phyloP scores from a whole-genome alignment of 2,888 invertebrate species.

The Cephalotes varians region DNA sequence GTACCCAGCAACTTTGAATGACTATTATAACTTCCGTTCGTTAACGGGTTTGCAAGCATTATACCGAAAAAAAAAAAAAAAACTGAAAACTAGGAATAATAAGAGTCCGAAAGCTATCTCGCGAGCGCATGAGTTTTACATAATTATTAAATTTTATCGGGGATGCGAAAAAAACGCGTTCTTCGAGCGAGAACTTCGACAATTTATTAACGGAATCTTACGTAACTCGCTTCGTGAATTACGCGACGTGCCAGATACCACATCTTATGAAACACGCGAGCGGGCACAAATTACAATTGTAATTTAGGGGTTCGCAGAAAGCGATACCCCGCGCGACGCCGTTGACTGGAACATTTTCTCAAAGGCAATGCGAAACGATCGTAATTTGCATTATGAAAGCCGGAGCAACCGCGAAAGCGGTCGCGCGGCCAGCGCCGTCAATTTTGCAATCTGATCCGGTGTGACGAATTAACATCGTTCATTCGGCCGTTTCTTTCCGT shows the following conservation, averaged over 20 bases:
- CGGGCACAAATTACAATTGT: slow-evolving; percentile 45
- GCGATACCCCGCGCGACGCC: slow-evolving; percentile 17
- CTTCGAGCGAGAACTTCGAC: background rate
- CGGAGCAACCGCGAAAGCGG: slow-evolving; percentile 25
- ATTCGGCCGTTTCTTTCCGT: background rate
- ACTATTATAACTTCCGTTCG: slow-evolving; percentile 26
- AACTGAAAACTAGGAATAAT: background rate
- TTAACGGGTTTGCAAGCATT: background rate
- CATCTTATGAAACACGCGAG: slow-evolving; percentile 31
- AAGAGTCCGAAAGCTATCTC: background rate
- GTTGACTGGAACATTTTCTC: slow-evolving; percentile 42
- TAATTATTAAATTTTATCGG: slow-evolving; percentile 18
- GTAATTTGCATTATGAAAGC: slow-evolving; percentile 57
- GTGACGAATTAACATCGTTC: slow-evolving; percentile 43
- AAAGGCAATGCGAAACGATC: slow-evolving; percentile 46
- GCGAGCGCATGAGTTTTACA: background rate
- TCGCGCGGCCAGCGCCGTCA: slow-evolving; percentile 31
- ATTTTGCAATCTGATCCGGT: slow-evolving; percentile 33
- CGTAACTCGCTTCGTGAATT: slow-evolving; percentile 3
- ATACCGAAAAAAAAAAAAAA: background rate
- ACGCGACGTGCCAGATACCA: background rate
- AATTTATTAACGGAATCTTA: slow-evolving; percentile 15
- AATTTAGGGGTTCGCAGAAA: slow-evolving; percentile 46
- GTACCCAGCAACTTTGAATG: slow-evolving; percentile 13
- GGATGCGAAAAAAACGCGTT: background rate